Conservation (phyloP, 64 coral and sea anemone genomes). For the Actinia equina region DNA sequence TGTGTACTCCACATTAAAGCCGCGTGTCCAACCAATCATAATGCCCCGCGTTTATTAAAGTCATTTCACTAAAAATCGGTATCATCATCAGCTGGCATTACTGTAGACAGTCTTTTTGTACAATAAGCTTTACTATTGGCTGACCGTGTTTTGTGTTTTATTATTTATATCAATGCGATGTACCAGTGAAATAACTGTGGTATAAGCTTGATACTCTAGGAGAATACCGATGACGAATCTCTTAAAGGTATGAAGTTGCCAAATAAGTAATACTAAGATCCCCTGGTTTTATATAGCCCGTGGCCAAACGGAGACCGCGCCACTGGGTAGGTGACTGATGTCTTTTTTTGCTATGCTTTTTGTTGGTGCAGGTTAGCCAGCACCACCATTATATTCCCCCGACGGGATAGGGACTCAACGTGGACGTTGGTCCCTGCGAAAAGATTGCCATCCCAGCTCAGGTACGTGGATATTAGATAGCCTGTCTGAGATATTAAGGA, state of each 20-base stretch:
- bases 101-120: too few relatives aligned
- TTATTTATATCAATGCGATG: conserved; percentile 36
- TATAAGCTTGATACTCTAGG: conserved; percentile 64
- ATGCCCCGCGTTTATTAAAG: too few relatives aligned
- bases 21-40: too few relatives aligned
- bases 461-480: conserved; percentile 95
- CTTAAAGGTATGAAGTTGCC: conserved; percentile 34
- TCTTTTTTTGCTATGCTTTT: neutral
- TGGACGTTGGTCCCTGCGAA: conserved; percentile 58
- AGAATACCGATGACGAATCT: conserved; percentile 65
- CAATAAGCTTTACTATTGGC: neutral
- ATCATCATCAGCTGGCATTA: too few relatives aligned
- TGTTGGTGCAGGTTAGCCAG: conserved; percentile 53
- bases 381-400: conserved; percentile 23
- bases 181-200: conserved; percentile 51
- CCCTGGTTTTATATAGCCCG: neutral
- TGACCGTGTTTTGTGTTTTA: neutral
- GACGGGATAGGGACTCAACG: conserved; percentile 45
- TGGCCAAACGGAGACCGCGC: too few relatives aligned
- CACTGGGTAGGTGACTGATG: too few relatives aligned
- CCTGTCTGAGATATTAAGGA: conserved; percentile 90
- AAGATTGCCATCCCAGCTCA: conserved; percentile 95
- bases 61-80: too few relatives aligned
- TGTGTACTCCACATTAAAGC: too few relatives aligned
- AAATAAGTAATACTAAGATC: too few relatives aligned